Base-by-base conservation (phyloP, 2,113 vertebrate genomes). In the Gila orcuttii region DNA sequence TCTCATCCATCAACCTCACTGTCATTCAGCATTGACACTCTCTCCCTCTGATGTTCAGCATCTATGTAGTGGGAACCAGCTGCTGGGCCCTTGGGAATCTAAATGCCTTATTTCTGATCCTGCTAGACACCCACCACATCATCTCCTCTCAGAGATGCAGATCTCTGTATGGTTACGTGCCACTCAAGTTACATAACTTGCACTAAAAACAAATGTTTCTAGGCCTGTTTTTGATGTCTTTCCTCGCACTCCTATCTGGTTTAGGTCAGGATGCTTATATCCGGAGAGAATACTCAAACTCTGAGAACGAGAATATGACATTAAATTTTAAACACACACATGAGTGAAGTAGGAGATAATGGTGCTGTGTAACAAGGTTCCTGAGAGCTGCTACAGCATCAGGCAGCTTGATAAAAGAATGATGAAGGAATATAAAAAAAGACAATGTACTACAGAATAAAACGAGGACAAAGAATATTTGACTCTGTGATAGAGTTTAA, bases 351-450 rank as follows among this genome's bases (percentile, higher is more conserved):
- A 45, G n/a, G n/a, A 47, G n/a, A 52, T 62, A 36, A 81, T 28
- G 69, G 39, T 1, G 2, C 28, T 73, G 36, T 25, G 36, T 25
- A 73, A 15, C 39, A 42, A 11, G 11, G 52, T 62, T 60, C 15
- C 31, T 21, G 57, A 81, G 78, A 59, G 36, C 66, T 71, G 33
- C 45, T 25, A 33, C 62, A 25, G 47, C 47, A 42, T 15, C 55
- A 36, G 52, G 8, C 23, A 12, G 36, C 25, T 17, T 81, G 31
- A 86, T 75, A 50, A 86, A 86, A 86, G 13, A 80, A 82, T 86
- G 13, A 82, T 75, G 69, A 74, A 81, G 68, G 21, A 60, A 60
- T 45, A n/a, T 45, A n/a, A 86, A 60, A 81, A 69, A 55, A 74
- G 36, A 28, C 21, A 8, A 75, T 47, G 64, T 28, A 79, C 19